Conservation (phyloP, 2,113 vertebrate genomes). For the Catharus minimus region DNA sequence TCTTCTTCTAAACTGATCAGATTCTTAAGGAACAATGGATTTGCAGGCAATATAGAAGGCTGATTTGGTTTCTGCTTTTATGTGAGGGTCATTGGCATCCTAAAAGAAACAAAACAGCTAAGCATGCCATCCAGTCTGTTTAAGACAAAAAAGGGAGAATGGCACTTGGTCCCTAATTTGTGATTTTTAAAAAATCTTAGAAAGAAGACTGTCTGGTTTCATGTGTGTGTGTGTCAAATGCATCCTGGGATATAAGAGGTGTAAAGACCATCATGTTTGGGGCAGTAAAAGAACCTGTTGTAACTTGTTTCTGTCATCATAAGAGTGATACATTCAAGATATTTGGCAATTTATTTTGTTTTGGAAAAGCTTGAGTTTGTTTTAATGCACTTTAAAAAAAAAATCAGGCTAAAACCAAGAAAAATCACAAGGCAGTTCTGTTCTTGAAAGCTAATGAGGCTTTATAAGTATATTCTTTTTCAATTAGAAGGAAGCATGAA, state of each 20-base stretch:
- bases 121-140: not conserved
- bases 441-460: not conserved
- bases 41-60: not conserved
- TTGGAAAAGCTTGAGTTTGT: not conserved
- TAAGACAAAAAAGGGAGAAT: not conserved
- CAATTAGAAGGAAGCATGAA: not conserved
- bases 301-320: not conserved
- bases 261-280: not conserved
- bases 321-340: not conserved
- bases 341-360: not conserved
- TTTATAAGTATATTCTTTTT: not conserved
- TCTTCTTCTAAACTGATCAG: not conserved
- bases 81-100: not conserved
- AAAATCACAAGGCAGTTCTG: not conserved
- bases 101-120: not conserved
- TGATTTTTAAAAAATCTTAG: not conserved
- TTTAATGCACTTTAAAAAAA: not conserved
- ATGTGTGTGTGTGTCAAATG: not conserved
- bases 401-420: not conserved
- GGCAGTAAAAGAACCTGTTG: not conserved
- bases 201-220: not conserved
- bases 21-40: not conserved
- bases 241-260: not conserved
- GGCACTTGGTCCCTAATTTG: not conserved
- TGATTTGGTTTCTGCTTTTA: not conserved